Evolutionary conservation across 2,797 vertebrate species (phyloP).

Genomic region (Graptemys geographica): DNA sequence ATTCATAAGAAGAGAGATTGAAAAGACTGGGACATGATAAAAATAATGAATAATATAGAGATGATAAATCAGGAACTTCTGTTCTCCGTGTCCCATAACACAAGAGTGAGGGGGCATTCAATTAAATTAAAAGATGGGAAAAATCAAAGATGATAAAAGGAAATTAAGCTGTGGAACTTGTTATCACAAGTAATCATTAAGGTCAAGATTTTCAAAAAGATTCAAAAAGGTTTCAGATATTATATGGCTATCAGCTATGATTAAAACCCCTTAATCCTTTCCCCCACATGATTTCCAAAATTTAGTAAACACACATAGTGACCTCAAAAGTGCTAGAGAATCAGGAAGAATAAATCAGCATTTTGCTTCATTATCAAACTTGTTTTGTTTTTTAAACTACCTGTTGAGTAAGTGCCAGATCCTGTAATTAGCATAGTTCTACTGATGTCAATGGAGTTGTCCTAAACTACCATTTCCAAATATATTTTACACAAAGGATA

Average conservation of each 20-base stretch:
- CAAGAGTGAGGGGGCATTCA: neutral
- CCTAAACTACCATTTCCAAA: neutral
- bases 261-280: constrained; percentile 34
- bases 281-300: neutral
- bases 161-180: neutral
- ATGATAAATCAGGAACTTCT: neutral
- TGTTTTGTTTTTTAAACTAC: neutral
- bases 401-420: neutral
- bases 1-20: neutral
- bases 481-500: neutral
- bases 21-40: neutral
- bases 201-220: neutral
- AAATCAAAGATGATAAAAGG: neutral
- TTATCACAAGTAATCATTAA: neutral
- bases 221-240: neutral
- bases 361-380: neutral
- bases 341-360: neutral
- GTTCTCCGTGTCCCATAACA: neutral
- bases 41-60: neutral
- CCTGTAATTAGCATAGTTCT: neutral
- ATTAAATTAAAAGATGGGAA: neutral
- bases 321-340: neutral
- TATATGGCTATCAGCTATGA: neutral
- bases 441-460: neutral
- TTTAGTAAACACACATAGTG: neutral